A percentile compares a stretch with the other conserved stretches of the same genome.
phyloP scores from a whole-genome alignment of 2,797 vertebrate genomes.

The Centroberyx gerrardi region DNA sequence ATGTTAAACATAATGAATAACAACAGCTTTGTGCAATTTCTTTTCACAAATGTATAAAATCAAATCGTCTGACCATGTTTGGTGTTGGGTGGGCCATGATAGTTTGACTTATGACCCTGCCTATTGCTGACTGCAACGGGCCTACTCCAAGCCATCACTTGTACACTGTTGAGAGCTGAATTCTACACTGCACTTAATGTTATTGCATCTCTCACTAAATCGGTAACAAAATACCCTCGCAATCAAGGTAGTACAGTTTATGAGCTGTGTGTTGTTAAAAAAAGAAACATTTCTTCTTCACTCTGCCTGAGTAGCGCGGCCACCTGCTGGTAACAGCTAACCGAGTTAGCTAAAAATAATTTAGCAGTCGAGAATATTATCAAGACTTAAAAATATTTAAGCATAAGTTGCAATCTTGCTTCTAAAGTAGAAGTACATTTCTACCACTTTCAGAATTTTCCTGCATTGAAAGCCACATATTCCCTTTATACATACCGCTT shows the following conservation, averaged over 20 bases:
- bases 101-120: background rate
- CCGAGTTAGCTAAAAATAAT: background rate
- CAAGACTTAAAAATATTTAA: background rate
- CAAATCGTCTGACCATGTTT: background rate
- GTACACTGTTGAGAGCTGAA: background rate
- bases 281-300: background rate
- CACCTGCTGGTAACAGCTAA: slow-evolving; percentile 3
- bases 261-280: slow-evolving; percentile 10
- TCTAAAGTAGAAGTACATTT: no score
- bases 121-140: no score
- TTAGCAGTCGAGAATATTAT: background rate
- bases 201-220: slow-evolving; percentile 3
- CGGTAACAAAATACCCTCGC: background rate
- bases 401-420: background rate
- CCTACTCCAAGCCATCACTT: background rate
- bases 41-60: background rate
- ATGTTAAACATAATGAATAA: background rate
- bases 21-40: background rate
- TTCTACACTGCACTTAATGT: background rate
- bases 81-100: background rate
- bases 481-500: background rate
- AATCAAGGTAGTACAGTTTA: background rate
- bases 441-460: no score
- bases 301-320: slow-evolving; percentile 1
- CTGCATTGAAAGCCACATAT: slow-evolving; percentile 1